A percentile compares a stretch with the other conserved stretches of the same genome.
Evolutionary conservation across 2,797 vertebrate species (phyloP).

Genomic region (Lateolabrax maculatus): DNA sequence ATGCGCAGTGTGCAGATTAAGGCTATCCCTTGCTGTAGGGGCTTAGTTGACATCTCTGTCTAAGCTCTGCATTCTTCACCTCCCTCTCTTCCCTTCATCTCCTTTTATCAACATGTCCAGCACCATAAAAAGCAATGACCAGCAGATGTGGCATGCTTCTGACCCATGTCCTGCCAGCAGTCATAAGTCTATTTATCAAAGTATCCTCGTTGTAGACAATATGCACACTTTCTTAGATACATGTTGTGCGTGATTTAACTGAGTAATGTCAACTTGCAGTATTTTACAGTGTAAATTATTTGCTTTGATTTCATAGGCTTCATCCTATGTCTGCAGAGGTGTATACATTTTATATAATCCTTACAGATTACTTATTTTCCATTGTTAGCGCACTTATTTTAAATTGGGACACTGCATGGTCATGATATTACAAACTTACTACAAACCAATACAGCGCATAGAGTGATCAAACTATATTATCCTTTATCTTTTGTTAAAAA

Average conservation of each 20-base stretch:
- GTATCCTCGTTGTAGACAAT: background rate
- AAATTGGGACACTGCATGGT: background rate
- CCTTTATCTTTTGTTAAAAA: no score
- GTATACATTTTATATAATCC: background rate
- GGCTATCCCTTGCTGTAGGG: conserved; percentile 63
- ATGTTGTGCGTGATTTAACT: background rate
- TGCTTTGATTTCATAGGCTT: background rate
- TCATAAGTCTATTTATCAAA: background rate
- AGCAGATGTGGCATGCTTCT: conserved; percentile 26
- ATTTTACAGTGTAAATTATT: background rate
- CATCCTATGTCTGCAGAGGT: background rate
- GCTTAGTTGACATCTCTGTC: conserved; percentile 73
- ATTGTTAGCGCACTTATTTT: background rate
- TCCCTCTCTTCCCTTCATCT: conserved; percentile 61
- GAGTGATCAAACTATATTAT: background rate
- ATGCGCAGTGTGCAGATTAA: conserved; percentile 78
- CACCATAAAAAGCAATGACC: conserved; percentile 77
- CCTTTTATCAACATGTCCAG: conserved; percentile 48
- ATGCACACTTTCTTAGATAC: background rate
- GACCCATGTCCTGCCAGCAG: conserved; percentile 25
- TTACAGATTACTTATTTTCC: background rate
- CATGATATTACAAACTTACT: background rate
- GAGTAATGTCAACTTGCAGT: background rate
- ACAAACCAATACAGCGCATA: background rate
- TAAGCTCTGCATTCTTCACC: conserved; percentile 73